A percentile compares a stretch with the other conserved stretches of the same genome.
These are phyloP conservation scores for Pachycephala philippinensis DNA, from an alignment of 2,113 vertebrate genomes.

Conservation along the genomic window DNA sequence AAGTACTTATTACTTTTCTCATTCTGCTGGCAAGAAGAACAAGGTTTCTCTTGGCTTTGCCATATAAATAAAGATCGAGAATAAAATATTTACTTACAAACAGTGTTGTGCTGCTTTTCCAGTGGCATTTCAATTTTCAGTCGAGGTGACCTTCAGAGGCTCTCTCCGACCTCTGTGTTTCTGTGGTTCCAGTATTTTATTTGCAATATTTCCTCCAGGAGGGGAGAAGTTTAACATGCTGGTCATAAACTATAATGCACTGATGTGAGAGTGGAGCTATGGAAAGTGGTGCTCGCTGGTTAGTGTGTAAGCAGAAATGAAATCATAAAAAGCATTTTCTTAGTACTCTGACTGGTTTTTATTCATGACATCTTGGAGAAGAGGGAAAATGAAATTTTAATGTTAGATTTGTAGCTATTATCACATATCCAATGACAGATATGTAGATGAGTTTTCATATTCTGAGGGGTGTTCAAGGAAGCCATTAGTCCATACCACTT, in stretches of 20 bases:
- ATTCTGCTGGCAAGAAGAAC: neutral
- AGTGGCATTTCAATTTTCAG: neutral
- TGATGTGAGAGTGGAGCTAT: neutral
- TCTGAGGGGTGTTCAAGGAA: neutral
- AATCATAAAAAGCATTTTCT: neutral
- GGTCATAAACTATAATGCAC: neutral
- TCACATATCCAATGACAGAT: neutral
- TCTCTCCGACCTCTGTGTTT: neutral
- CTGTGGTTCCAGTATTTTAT: neutral
- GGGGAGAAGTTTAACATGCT: neutral
- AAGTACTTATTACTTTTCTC: neutral
- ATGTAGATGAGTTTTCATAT: neutral
- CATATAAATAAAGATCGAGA: constrained; percentile 27
- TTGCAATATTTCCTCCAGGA: neutral
- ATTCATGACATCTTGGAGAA: neutral
- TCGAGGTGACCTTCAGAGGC: neutral
- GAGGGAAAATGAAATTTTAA: neutral
- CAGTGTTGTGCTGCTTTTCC: neutral
- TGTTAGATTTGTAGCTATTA: neutral
- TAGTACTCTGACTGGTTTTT: neutral
- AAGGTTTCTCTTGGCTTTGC: constrained; percentile 3
- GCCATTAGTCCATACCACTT: neutral
- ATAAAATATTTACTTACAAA: constrained; percentile 28
- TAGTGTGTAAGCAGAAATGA: neutral
- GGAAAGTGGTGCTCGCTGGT: neutral